A percentile compares a stretch with the other conserved stretches of the same genome.
These are phyloP conservation scores for Cheilosia scutellata DNA, from an alignment of 2,888 invertebrate genomes.

Conservation along the genomic window DNA sequence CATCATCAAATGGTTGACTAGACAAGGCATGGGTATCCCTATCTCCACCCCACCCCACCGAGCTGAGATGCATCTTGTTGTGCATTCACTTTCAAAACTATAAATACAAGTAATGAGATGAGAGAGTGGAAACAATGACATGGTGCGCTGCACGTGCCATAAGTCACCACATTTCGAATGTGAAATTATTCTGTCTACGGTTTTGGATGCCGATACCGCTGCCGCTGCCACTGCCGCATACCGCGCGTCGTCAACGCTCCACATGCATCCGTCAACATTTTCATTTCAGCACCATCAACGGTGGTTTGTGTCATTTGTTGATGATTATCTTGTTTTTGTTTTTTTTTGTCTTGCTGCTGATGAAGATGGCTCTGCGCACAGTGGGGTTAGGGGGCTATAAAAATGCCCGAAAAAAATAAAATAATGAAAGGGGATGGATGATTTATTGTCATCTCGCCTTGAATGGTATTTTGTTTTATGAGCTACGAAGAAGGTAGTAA, in stretches of 20 bases:
- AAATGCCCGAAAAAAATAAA: slow-evolving; percentile 31
- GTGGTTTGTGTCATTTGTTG: slow-evolving; percentile 59
- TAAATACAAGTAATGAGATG: slow-evolving; percentile 74
- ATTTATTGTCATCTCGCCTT: slow-evolving; percentile 23
- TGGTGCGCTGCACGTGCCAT: slow-evolving; percentile 73
- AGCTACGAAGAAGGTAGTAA: neutral
- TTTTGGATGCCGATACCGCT: slow-evolving; percentile 10
- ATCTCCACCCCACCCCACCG: neutral
- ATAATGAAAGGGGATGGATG: slow-evolving; percentile 12
- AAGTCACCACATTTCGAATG: slow-evolving; percentile 74
- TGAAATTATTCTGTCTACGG: slow-evolving; percentile 72
- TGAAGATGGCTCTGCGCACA: slow-evolving; percentile 29
- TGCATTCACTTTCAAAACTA: slow-evolving; percentile 58
- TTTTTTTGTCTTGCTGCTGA: slow-evolving; percentile 13
- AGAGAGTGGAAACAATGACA: slow-evolving; percentile 75
- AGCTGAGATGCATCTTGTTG: slow-evolving; percentile 13
- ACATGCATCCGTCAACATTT: slow-evolving; percentile 64
- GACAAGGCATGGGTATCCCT: neutral
- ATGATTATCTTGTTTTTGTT: slow-evolving; percentile 47
- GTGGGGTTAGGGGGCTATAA: slow-evolving; percentile 51
- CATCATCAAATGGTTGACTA: slow-evolving; percentile 54
- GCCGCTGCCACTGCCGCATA: neutral
- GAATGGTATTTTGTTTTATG: slow-evolving; percentile 12
- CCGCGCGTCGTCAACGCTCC: slow-evolving; percentile 34
- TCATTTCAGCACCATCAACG: slow-evolving; percentile 67